These are phyloP conservation scores for Equus quagga DNA, from an alignment of 2,113 vertebrate species.

Conservation along the genomic window DNA sequence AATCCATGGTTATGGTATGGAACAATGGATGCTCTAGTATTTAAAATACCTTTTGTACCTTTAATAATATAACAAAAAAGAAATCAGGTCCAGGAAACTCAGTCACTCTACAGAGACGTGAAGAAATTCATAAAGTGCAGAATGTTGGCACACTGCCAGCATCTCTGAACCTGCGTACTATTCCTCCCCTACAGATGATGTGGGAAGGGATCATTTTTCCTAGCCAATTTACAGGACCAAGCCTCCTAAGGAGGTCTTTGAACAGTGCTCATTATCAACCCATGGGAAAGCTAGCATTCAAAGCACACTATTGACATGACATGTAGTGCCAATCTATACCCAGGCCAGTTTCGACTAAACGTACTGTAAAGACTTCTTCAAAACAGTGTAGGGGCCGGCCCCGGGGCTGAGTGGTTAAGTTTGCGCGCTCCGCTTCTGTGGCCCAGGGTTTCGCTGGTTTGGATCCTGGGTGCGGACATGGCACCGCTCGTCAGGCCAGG, in stretches of 20 bases:
- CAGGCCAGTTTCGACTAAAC: conserved; percentile 3
- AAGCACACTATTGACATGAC: background rate
- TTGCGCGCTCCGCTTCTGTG: no score
- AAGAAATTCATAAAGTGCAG: conserved; percentile 5
- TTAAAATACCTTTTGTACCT: conserved; percentile 57
- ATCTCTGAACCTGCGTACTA: background rate
- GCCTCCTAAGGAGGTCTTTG: conserved; percentile 44
- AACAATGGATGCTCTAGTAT: background rate
- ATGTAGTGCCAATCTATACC: background rate
- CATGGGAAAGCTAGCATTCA: conserved; percentile 54
- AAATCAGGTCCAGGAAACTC: conserved; percentile 35
- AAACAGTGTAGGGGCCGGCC: background rate
- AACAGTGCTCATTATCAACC: conserved; percentile 51
- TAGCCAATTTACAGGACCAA: background rate
- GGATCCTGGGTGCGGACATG: no score
- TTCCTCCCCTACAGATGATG: background rate
- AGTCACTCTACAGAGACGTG: background rate
- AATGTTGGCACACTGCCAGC: background rate
- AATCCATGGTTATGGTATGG: background rate
- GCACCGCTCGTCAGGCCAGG: no score
- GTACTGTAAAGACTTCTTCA: background rate
- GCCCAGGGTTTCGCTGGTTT: no score
- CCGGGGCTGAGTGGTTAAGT: no score
- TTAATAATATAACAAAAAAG: conserved; percentile 42
- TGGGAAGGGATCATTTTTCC: conserved; percentile 9